Conservation (phyloP, 2,797 vertebrate species). For the Cercopithecus hamlyni region DNA sequence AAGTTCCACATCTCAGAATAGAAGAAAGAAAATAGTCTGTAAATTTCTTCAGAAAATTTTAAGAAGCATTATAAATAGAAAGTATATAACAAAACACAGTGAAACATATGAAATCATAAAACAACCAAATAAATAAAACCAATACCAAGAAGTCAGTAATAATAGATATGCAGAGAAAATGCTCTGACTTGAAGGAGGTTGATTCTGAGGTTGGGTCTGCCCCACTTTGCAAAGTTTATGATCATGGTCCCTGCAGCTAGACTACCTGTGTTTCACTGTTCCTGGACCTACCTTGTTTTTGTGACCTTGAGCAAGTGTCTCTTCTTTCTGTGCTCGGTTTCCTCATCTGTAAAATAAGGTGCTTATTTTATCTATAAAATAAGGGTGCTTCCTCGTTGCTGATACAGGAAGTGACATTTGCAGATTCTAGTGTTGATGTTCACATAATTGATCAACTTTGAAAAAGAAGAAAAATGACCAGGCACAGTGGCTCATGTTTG, state of each 20-base stretch:
- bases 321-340: background rate
- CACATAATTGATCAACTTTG: no score
- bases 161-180: background rate
- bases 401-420: background rate
- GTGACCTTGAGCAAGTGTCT: background rate
- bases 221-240: background rate
- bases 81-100: background rate
- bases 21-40: background rate
- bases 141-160: background rate
- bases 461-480: background rate
- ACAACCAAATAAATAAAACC: background rate
- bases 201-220: background rate
- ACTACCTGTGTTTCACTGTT: background rate
- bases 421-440: accelerated
- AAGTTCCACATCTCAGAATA: background rate
- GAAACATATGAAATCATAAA: background rate
- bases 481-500: background rate
- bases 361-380: background rate
- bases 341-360: background rate
- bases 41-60: background rate
- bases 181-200: background rate
- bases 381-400: background rate
- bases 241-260: background rate
- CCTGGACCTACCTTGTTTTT: background rate
- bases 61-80: background rate